phyloP scores from a whole-genome alignment of 2,888 invertebrate species.

The Tipula lateralis region DNA sequence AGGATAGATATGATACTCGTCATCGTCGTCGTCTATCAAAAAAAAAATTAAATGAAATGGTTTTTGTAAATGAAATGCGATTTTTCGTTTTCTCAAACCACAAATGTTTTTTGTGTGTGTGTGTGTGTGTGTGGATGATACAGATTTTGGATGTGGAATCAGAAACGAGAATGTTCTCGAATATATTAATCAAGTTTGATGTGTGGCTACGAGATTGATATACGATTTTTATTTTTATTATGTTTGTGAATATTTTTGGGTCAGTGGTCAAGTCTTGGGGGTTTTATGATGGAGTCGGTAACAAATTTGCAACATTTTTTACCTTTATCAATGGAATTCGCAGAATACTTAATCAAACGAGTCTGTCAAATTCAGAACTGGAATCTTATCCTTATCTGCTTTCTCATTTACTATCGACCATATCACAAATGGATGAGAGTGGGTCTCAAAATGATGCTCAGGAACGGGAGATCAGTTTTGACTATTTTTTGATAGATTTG shows the following conservation, averaged over 20 bases:
- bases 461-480: too few species aligned
- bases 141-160: background rate
- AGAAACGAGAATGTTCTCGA: background rate
- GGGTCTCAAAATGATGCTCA: too few species aligned
- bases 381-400: too few species aligned
- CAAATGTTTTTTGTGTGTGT: background rate
- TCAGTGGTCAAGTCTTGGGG: background rate
- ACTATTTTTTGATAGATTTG: too few species aligned
- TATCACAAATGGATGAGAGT: too few species aligned
- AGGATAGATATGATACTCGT: slow-evolving; percentile 14
- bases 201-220: background rate
- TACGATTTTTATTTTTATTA: background rate
- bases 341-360: too few species aligned
- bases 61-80: background rate
- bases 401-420: too few species aligned
- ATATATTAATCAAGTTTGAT: slow-evolving; percentile 24
- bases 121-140: too few species aligned
- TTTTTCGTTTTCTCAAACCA: background rate
- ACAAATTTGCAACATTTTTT: background rate
- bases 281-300: background rate
- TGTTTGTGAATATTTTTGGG: background rate
- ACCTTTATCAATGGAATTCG: too few species aligned
- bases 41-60: too few species aligned
- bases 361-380: too few species aligned
- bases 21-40: slow-evolving; percentile 1